A percentile compares a stretch with the other conserved stretches of the same genome.
phyloP scores from a whole-genome alignment of 64 coral and sea anemone species.

The Dendronephthya gigantea region DNA sequence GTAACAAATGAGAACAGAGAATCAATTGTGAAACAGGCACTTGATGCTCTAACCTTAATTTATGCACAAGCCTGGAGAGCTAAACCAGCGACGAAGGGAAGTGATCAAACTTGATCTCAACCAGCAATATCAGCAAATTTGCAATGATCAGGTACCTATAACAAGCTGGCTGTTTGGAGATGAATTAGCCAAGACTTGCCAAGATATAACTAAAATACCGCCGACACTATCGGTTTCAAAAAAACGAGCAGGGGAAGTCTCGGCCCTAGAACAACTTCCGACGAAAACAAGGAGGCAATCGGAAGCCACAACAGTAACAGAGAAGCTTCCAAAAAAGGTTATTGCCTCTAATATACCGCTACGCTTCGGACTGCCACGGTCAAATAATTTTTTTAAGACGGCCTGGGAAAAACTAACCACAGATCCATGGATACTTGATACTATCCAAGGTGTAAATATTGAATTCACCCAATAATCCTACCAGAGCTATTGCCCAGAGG shows the following conservation, averaged over 20 bases:
- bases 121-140: slow-evolving; percentile 35
- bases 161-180: slow-evolving; percentile 31
- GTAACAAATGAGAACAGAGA: not conserved
- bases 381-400: too few relatives aligned
- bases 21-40: not conserved
- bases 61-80: slow-evolving; percentile 27
- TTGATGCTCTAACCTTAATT: slow-evolving; percentile 1
- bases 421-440: not conserved
- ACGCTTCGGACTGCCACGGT: too few relatives aligned
- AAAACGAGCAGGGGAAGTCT: too few relatives aligned
- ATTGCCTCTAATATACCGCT: too few relatives aligned
- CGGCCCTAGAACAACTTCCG: not conserved
- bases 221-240: too few relatives aligned
- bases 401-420: not conserved
- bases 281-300: not conserved
- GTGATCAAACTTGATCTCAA: slow-evolving; percentile 32
- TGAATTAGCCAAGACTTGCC: not conserved
- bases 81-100: slow-evolving; percentile 28
- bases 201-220: too few relatives aligned
- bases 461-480: not conserved
- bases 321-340: too few relatives aligned
- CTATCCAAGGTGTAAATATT: not conserved
- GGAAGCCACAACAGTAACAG: not conserved
- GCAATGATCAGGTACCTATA: slow-evolving; percentile 25
- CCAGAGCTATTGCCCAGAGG: not conserved